These are phyloP conservation scores for Cervus canadensis DNA, from an alignment of 2,113 vertebrate species.

Conservation along the genomic window DNA sequence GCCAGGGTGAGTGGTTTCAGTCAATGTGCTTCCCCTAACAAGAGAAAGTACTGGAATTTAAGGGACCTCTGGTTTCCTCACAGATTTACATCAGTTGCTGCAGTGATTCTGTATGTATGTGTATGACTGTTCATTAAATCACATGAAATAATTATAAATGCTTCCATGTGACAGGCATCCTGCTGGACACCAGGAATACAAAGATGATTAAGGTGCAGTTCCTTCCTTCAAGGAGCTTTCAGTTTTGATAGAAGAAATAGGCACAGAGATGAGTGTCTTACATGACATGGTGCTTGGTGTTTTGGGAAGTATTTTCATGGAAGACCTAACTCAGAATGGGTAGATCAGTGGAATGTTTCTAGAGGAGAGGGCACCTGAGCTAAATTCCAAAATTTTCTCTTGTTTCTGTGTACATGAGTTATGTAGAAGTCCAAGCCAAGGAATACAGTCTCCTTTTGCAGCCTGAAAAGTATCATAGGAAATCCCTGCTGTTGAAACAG, in stretches of 20 bases:
- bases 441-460: background rate
- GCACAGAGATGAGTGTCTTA: background rate
- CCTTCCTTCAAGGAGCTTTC: background rate
- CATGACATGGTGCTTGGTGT: background rate
- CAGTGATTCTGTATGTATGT: background rate
- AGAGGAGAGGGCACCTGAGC: background rate
- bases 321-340: background rate
- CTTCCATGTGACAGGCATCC: background rate
- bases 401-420: background rate
- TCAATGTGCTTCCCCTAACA: background rate
- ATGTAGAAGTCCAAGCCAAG: background rate
- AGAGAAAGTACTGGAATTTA: background rate
- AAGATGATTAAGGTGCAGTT: background rate
- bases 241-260: background rate
- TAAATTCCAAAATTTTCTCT: background rate
- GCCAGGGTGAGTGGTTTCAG: background rate
- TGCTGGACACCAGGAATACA: background rate
- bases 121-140: background rate
- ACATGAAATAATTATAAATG: background rate
- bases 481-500: background rate
- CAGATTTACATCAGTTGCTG: background rate
- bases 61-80: background rate
- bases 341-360: background rate
- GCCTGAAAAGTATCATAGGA: background rate
- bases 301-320: background rate